Conservation (phyloP, 2,797 vertebrate species). For the Melanotaenia nigrans region DNA sequence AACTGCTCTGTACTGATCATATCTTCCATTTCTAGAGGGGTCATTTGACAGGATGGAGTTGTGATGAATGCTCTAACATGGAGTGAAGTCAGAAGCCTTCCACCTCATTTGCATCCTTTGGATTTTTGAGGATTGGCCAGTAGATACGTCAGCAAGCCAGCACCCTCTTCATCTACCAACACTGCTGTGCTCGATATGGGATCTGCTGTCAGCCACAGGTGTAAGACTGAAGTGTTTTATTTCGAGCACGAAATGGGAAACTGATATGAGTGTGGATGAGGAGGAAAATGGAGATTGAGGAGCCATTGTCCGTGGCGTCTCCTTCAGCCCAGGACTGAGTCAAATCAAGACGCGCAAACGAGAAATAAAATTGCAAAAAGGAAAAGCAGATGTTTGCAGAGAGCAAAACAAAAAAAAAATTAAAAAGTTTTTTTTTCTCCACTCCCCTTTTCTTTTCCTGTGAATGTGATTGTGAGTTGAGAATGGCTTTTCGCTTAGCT, state of each 20-base stretch:
- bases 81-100: slow-evolving; percentile 32
- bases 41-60: slow-evolving; percentile 12
- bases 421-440: slow-evolving; percentile 40
- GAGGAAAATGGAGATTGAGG: slow-evolving; percentile 35
- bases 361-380: slow-evolving; percentile 30
- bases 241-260: slow-evolving; percentile 18
- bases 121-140: slow-evolving; percentile 44
- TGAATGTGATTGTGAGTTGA: slow-evolving; percentile 42
- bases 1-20: slow-evolving; percentile 3
- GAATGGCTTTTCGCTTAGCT: slow-evolving; percentile 37
- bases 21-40: background rate
- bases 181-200: slow-evolving; percentile 18
- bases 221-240: slow-evolving; percentile 28
- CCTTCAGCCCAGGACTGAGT: slow-evolving; percentile 37
- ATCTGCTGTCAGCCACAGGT: slow-evolving; percentile 45
- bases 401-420: slow-evolving; percentile 31
- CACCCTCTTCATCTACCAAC: slow-evolving; percentile 27
- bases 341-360: slow-evolving; percentile 31
- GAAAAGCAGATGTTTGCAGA: slow-evolving; percentile 41
- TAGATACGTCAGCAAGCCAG: slow-evolving; percentile 19
- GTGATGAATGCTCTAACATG: background rate
- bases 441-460: slow-evolving; percentile 37
- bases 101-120: slow-evolving; percentile 34
- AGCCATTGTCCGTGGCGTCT: slow-evolving; percentile 31
- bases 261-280: slow-evolving; percentile 6